Evolutionary conservation across 2,888 invertebrate genomes (phyloP), one percentile per base, ranked within the genome.

Genomic region (Plusia festucae): DNA sequence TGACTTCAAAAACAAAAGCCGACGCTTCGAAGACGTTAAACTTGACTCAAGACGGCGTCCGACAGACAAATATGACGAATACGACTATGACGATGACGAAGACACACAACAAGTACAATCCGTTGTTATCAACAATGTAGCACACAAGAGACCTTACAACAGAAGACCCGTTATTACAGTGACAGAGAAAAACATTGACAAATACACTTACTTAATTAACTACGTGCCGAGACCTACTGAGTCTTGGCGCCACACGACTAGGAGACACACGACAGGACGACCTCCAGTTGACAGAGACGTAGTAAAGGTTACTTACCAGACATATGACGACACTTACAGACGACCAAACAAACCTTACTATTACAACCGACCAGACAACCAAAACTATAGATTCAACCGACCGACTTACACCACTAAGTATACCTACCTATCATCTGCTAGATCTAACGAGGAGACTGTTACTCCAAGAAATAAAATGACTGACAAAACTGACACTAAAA

Each of bases 211-310:
- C 73, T 84, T 95, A 0, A 95, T 95, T 15, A 95, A 95, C 76
- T 95, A 95, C 69, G 95, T 95, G n/a, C 95, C 95, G 0, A 88
- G 92, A 88, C 93, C 95, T 54, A 95, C 95, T 27, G 91, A 93
- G 77, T 91, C 95, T 2, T 95, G 91, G 90, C 88, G 94, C 87
- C 90, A 90, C 63, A 90, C 91, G 1, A 94, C 93, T 44, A 90
- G 88, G 87, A 83, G 88, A 73, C 85, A 84, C 58, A 71, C 82
- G 24, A 68, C 73, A 20, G 55, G 55, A 52, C 65, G 75, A 63
- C 79, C 79, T 24, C 57, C 60, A 24, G 76, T 89, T 68, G 92
- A 95, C 80, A 82, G 87, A 79, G 93, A 95, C 81, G 91, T 93
- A 30, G 93, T 95, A 8, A 94, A 94, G 88, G 94, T 94, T 66